Evolutionary conservation across 2,888 invertebrate genomes (phyloP).

Genomic region (Melikaiella ostensackeni): DNA sequence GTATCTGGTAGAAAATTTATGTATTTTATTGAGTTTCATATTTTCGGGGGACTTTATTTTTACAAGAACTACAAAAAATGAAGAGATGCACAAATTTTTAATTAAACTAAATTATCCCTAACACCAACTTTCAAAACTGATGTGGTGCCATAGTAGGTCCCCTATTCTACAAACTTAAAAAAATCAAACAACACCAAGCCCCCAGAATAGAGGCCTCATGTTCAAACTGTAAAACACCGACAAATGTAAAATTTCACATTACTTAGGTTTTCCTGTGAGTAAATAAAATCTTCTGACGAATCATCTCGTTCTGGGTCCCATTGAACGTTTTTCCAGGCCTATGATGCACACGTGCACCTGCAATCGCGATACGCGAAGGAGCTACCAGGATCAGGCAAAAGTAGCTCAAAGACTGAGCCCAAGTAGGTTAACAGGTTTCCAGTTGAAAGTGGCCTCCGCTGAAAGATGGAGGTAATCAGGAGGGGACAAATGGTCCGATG

Average conservation of each 20-base stretch:
- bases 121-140: no score
- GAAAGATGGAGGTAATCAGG: conserved; percentile 52
- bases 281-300: conserved; percentile 8
- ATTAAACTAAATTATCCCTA: no score
- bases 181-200: no score
- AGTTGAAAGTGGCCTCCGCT: conserved; percentile 69
- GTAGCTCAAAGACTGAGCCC: conserved; percentile 69
- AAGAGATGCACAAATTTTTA: no score
- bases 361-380: conserved; percentile 45
- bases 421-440: conserved; percentile 76
- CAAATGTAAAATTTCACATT: neutral
- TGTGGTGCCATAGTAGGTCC: no score
- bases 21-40: no score
- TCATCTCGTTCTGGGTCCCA: conserved; percentile 7
- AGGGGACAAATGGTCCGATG: conserved; percentile 52
- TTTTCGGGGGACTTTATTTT: no score
- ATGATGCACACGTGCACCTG: conserved; percentile 52
- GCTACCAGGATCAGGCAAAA: conserved; percentile 57
- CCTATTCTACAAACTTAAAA: no score
- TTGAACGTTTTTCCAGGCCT: neutral
- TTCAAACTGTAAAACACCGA: neutral
- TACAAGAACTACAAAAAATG: no score
- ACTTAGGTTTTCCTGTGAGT: neutral
- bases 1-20: no score
- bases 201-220: no score